Evolutionary conservation across 2,888 invertebrate genomes (phyloP).

Genomic region (Noctua janthina): DNA sequence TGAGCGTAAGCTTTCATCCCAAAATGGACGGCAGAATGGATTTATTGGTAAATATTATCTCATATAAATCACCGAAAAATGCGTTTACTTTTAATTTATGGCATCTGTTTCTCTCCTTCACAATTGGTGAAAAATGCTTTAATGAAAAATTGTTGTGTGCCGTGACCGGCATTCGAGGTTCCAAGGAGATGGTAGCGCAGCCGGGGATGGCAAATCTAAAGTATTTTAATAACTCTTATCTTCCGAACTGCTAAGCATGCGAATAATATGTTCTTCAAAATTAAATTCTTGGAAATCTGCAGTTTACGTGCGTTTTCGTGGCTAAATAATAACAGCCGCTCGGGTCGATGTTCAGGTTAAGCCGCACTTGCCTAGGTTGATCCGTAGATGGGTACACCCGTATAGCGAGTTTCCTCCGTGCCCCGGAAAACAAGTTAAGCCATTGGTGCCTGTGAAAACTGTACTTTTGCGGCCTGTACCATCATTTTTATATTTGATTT

Average conservation of each 20-base stretch:
- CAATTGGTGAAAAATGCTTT: constrained; percentile 71
- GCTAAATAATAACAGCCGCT: neutral
- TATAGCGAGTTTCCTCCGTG: too few relatives aligned
- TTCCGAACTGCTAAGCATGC: too few relatives aligned
- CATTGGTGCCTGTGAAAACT: too few relatives aligned
- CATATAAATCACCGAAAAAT: constrained; percentile 55
- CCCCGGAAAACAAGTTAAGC: too few relatives aligned
- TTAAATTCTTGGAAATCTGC: neutral
- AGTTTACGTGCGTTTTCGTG: neutral
- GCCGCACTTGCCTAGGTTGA: neutral
- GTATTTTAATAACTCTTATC: constrained; percentile 81
- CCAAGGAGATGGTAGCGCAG: constrained; percentile 57
- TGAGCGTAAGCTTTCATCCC: neutral
- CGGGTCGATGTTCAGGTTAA: neutral
- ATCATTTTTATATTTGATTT: too few relatives aligned
- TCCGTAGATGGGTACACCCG: neutral
- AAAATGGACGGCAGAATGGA: constrained; percentile 12
- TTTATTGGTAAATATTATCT: constrained; percentile 46
- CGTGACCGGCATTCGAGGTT: constrained; percentile 64
- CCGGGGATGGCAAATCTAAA: constrained; percentile 72
- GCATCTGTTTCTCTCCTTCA: constrained; percentile 51
- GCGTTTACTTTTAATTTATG: constrained; percentile 60
- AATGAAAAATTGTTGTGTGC: constrained; percentile 78
- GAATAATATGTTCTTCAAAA: too few relatives aligned
- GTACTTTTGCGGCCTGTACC: too few relatives aligned